Conservation (phyloP, 2,888 invertebrate species). For the Drosophila mercatorum region DNA sequence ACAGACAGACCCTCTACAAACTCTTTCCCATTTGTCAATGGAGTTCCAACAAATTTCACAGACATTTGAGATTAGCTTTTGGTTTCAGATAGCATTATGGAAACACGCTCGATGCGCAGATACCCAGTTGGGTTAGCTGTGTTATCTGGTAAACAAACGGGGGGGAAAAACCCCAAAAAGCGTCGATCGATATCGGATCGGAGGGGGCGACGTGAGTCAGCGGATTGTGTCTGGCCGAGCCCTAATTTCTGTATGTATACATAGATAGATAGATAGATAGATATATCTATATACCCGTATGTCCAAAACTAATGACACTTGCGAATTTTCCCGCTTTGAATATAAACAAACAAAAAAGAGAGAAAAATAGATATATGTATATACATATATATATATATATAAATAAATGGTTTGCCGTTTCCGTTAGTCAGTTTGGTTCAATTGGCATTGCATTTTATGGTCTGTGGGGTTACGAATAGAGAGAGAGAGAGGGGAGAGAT, state of each 20-base stretch:
- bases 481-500: background rate
- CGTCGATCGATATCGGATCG: conserved; percentile 47
- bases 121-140: background rate
- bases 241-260: background rate
- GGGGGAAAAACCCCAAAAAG: background rate
- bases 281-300: conserved; percentile 12
- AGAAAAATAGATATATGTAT: background rate
- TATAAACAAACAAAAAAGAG: background rate
- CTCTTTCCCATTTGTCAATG: no score
- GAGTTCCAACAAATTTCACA: background rate
- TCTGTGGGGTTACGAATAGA: conserved; percentile 3
- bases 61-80: background rate
- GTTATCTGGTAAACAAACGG: conserved; percentile 32
- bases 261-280: conserved; percentile 18
- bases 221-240: conserved; percentile 5
- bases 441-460: conserved; percentile 36
- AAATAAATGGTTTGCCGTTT: conserved; percentile 28
- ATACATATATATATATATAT: background rate
- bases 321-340: conserved; percentile 9
- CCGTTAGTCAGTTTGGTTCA: conserved; percentile 36
- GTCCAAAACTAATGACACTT: conserved; percentile 8
- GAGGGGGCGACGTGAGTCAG: conserved; percentile 24
- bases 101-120: background rate
- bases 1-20: no score
- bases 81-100: background rate